phyloP scores from a whole-genome alignment of 2,113 vertebrate genomes.

The Entelurus aequoreus region DNA sequence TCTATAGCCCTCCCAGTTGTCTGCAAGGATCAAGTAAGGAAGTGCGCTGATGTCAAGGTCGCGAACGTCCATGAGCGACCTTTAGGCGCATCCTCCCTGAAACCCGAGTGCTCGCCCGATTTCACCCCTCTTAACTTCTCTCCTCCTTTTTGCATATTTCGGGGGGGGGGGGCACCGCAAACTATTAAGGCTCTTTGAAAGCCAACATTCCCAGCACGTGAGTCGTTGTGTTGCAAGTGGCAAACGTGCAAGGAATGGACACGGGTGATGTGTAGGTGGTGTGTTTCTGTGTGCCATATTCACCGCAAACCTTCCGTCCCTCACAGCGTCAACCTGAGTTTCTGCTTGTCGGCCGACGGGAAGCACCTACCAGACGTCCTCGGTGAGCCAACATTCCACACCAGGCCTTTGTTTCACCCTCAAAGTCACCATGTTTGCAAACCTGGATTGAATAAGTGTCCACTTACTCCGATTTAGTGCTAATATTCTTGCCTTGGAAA shows the following conservation, averaged over 20 bases:
- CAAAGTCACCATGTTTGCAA: constrained; percentile 14
- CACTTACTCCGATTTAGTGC: background rate
- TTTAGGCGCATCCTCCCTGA: constrained; percentile 52
- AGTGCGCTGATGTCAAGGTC: constrained; percentile 67
- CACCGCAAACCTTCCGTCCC: constrained; percentile 38
- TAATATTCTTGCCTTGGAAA: too few relatives aligned
- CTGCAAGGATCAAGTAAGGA: constrained; percentile 26
- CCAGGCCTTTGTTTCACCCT: constrained; percentile 41
- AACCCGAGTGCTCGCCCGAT: constrained; percentile 56
- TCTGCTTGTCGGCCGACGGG: constrained; percentile 85
- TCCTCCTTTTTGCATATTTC: constrained; percentile 29
- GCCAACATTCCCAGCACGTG: constrained; percentile 35
- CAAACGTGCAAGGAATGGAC: constrained; percentile 46
- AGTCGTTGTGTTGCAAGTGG: constrained; percentile 38
- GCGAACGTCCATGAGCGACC: constrained; percentile 45
- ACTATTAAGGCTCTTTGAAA: constrained; percentile 42
- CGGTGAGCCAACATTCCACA: constrained; percentile 74
- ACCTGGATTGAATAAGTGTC: background rate
- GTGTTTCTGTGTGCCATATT: constrained; percentile 2
- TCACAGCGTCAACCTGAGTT: constrained; percentile 87
- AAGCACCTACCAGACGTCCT: constrained; percentile 80
- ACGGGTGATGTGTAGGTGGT: constrained; percentile 21
- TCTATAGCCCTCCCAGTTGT: too few relatives aligned
- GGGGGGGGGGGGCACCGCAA: constrained; percentile 12
- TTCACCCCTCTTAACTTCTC: constrained; percentile 61